Evolutionary conservation across 2,113 vertebrate species (phyloP).

Genomic region (Pardalotus punctatus): DNA sequence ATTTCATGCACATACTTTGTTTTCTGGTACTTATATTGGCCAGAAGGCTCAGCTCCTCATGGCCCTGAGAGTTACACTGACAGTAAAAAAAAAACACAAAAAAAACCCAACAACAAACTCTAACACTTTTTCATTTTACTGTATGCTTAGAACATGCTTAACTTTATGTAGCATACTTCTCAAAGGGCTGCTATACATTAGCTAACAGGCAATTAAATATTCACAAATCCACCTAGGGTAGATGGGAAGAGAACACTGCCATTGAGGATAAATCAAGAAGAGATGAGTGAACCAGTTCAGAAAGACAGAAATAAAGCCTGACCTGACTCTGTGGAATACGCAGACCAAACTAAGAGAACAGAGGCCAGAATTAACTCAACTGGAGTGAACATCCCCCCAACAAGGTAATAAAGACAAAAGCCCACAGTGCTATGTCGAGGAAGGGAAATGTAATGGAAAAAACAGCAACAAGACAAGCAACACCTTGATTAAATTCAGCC

Average conservation of each 20-base stretch:
- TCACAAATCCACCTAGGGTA: not conserved
- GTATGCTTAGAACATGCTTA: not conserved
- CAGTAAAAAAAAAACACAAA: no score
- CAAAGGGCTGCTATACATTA: not conserved
- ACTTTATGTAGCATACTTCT: not conserved
- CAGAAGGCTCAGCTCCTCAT: not conserved
- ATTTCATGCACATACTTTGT: not conserved
- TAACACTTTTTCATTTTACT: not conserved
- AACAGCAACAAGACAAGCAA: not conserved
- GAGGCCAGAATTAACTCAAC: not conserved
- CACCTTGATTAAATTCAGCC: not conserved
- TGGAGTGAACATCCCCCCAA: not conserved
- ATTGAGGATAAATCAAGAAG: not conserved
- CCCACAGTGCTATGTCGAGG: not conserved
- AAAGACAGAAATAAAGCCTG: constrained; percentile 8
- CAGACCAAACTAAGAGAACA: not conserved
- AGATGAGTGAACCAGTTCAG: not conserved
- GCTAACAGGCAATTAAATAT: not conserved
- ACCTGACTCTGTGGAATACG: not conserved
- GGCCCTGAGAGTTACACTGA: not conserved
- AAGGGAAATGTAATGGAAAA: not conserved
- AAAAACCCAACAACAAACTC: not conserved
- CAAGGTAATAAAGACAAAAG: not conserved
- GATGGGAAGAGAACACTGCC: not conserved
- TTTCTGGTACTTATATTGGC: not conserved